These are phyloP conservation scores for Nyleta sp. DNA, from an alignment of 2,888 invertebrate species.

Conservation along the genomic window DNA sequence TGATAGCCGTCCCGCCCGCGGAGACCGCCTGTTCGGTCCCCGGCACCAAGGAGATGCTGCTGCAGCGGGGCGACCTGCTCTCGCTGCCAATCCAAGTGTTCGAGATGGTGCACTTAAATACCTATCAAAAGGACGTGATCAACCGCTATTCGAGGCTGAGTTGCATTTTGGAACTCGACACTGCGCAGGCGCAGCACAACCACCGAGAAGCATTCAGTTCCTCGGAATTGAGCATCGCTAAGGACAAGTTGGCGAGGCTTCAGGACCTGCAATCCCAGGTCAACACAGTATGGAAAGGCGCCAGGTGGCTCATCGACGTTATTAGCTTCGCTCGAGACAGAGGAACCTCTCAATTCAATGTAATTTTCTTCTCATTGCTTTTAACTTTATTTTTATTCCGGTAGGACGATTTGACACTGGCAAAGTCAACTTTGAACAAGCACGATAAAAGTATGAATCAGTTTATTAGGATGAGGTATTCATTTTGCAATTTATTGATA, in stretches of 20 bases:
- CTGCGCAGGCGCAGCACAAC: slow-evolving; percentile 94
- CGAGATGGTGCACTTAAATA: slow-evolving; percentile 97
- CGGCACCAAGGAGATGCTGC: slow-evolving; percentile 92
- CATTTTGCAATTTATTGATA: too few species aligned
- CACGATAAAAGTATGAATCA: too few species aligned
- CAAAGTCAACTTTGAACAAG: too few species aligned
- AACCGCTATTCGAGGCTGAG: slow-evolving; percentile 96
- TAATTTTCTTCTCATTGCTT: slow-evolving; percentile 67
- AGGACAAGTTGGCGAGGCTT: slow-evolving; percentile 91
- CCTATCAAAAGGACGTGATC: slow-evolving; percentile 96
- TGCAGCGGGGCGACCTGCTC: slow-evolving; percentile 92
- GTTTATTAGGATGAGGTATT: too few species aligned
- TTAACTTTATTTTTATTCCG: background rate
- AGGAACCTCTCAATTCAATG: slow-evolving; percentile 77
- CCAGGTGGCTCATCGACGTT: slow-evolving; percentile 98
- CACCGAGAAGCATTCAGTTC: slow-evolving; percentile 98
- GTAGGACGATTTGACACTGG: too few species aligned
- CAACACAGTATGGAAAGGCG: slow-evolving; percentile 95
- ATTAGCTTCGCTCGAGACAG: slow-evolving; percentile 96
- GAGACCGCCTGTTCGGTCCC: slow-evolving; percentile 97
- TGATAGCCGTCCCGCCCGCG: slow-evolving; percentile 95
- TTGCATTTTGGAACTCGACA: slow-evolving; percentile 96
- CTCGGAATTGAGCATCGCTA: slow-evolving; percentile 92
- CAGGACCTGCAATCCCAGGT: slow-evolving; percentile 93
- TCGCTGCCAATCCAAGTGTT: slow-evolving; percentile 96